phyloP scores from a whole-genome alignment of 2,797 vertebrate genomes.

The Discoglossus pictus region DNA sequence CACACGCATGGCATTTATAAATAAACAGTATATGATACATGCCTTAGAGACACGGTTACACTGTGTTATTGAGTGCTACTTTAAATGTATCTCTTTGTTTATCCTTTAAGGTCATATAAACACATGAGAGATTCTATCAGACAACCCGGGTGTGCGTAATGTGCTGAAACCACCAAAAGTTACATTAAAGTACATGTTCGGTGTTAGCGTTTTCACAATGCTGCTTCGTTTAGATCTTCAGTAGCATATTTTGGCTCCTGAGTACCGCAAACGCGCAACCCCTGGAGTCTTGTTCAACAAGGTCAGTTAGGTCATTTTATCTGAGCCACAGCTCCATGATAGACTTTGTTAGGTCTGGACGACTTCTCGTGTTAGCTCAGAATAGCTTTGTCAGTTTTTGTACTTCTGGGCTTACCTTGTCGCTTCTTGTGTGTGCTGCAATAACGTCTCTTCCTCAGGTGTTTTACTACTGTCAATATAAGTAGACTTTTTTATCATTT shows the following conservation, averaged over 20 bases:
- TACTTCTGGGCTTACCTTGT: conserved; percentile 43
- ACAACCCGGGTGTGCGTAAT: neutral
- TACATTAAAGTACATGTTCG: neutral
- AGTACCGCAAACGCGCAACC: conserved; percentile 20
- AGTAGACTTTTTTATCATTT: conserved; percentile 21
- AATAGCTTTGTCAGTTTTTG: conserved; percentile 48
- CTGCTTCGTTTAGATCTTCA: conserved; percentile 6
- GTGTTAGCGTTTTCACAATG: neutral
- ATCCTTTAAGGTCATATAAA: conserved; percentile 9
- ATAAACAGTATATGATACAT: no score
- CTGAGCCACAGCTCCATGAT: conserved; percentile 23
- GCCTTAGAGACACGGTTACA: no score
- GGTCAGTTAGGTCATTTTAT: conserved; percentile 34
- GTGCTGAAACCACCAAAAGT: neutral
- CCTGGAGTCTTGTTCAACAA: conserved; percentile 39
- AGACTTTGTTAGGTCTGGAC: conserved; percentile 30
- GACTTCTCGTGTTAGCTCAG: neutral
- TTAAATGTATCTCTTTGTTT: conserved; percentile 6
- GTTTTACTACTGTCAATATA: conserved; percentile 41
- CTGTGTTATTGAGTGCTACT: conserved; percentile 2
- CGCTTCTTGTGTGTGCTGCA: conserved; percentile 26
- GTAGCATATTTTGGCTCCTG: neutral
- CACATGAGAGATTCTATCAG: neutral
- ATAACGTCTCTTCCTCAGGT: conserved; percentile 1
- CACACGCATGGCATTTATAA: no score